Base-by-base conservation (phyloP, 2,888 invertebrate genomes). In the Seira ritae region DNA sequence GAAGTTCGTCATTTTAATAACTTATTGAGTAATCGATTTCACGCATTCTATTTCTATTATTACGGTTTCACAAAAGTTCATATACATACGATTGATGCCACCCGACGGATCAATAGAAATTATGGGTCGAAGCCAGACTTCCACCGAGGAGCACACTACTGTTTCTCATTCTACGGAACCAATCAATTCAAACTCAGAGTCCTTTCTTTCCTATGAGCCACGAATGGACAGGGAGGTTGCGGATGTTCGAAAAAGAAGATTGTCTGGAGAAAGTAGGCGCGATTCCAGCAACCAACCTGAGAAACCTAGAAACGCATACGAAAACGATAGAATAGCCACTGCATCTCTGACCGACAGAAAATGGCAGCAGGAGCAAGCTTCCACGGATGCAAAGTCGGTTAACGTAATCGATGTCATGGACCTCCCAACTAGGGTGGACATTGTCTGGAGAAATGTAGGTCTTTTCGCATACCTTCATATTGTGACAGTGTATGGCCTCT, bases 401-500 rank as follows among this genome's bases (percentile, higher is more conserved):
- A 55, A 20, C 0, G 72, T 72, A 8, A 20, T 72, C 12, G 79
- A 79, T 67, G 72, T 79, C 10, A 79, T 79, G 79, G 37, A 50
- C 50, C 15, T 79, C 37, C 79, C 79, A 0, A 12, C 77, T 85
- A 89, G 20, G 8, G 55, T 80, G 67, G 84, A 87, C 55, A 80
- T 87, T 15, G 65, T 88, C 12, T 89, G 88, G 87, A 80, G 83
- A 66, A 89, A 89, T 62, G 85, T 87, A 4, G 84, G 87, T 46
- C 82, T 86, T 73, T 89, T 89, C 80, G 75, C 71, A 0, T 42
- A 88, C 0, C 87, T 89, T 1, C 89, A 89, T 78, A 20, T 85
- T 17, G 87, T 83, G 19, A 85, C 86, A 12, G 69, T 86, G 20
- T 88, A 88, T 67, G 88, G 89, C n/a, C 8, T 75, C n/a, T 87